phyloP scores from a whole-genome alignment of 2,113 vertebrate species.

The Mustelus asterias region DNA sequence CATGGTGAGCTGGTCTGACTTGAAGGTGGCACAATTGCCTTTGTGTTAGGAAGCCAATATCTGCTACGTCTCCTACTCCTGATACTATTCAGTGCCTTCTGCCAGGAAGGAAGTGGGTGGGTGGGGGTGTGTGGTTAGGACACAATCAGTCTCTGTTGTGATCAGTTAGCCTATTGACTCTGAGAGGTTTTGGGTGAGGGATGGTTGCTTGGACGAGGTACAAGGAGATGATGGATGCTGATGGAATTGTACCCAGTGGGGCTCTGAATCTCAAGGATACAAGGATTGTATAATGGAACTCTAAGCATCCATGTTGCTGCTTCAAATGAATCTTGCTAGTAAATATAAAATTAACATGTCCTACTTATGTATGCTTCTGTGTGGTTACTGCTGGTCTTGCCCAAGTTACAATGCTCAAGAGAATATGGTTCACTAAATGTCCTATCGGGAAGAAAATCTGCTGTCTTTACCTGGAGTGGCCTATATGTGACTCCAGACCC shows the following conservation, averaged over 20 bases:
- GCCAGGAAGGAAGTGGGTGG: background rate
- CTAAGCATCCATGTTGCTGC: background rate
- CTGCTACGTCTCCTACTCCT: background rate
- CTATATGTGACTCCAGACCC: no score
- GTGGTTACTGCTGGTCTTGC: no score
- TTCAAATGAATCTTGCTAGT: background rate
- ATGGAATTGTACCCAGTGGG: background rate
- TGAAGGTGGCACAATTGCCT: background rate
- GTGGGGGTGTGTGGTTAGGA: background rate
- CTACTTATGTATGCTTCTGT: no score
- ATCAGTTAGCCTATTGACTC: background rate
- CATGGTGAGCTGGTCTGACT: background rate
- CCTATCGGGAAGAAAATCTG: no score
- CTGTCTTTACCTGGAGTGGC: no score
- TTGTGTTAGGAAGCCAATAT: background rate
- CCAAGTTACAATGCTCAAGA: no score
- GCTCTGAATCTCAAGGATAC: background rate
- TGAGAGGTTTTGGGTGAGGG: background rate
- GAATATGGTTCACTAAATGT: no score
- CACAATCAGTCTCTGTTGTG: background rate
- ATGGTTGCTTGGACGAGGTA: background rate
- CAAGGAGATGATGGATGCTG: background rate
- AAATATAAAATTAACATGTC: background rate
- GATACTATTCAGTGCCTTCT: background rate
- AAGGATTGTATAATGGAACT: background rate